phyloP scores from a whole-genome alignment of 2,113 vertebrate genomes.

The Chroicocephalus ridibundus region DNA sequence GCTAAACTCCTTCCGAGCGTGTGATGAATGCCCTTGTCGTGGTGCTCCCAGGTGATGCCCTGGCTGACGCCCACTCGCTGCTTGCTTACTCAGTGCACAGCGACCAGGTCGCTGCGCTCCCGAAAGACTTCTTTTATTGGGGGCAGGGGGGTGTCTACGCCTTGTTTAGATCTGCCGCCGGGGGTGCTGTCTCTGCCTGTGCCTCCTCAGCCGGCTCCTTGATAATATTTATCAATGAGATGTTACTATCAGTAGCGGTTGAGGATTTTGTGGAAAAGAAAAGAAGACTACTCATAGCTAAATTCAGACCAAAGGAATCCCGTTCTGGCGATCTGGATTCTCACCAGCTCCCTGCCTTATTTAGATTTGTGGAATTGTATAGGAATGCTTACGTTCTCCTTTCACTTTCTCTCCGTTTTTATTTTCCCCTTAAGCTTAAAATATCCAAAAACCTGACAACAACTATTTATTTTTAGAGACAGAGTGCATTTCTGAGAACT shows the following conservation, averaged over 20 bases:
- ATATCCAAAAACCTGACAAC: not conserved
- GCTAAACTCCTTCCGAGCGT: too few relatives aligned
- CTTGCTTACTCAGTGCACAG: too few relatives aligned
- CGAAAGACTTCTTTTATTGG: too few relatives aligned
- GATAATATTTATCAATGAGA: not conserved
- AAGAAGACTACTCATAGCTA: not conserved
- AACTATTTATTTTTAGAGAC: not conserved
- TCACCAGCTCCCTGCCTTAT: not conserved
- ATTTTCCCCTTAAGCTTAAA: not conserved
- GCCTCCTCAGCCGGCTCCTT: too few relatives aligned
- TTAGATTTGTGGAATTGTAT: not conserved
- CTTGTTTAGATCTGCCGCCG: too few relatives aligned
- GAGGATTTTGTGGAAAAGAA: not conserved
- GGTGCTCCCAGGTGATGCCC: too few relatives aligned
- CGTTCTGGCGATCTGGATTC: fast-evolving
- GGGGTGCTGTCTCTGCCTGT: too few relatives aligned
- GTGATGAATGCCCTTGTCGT: too few relatives aligned
- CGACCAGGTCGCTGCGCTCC: too few relatives aligned
- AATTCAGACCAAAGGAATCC: not conserved
- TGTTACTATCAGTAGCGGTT: not conserved
- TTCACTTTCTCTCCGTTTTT: not conserved
- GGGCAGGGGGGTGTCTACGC: too few relatives aligned
- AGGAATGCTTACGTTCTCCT: not conserved
- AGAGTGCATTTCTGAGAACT: not conserved
- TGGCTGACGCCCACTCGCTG: too few relatives aligned